These are phyloP conservation scores for Hymenochirus boettgeri DNA, from an alignment of 2,113 vertebrate genomes.

Conservation along the genomic window DNA sequence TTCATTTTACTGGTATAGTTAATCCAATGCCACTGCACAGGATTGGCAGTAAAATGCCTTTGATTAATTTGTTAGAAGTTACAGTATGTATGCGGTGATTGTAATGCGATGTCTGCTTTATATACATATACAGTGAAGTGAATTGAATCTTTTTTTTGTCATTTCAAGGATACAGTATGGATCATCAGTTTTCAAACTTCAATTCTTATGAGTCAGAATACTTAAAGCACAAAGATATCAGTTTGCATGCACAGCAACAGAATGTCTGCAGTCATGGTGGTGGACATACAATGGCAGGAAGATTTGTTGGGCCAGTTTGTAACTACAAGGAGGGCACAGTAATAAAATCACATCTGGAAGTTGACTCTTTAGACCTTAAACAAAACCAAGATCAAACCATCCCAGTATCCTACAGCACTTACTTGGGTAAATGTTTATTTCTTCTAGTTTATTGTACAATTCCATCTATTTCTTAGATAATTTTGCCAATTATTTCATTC, in stretches of 20 bases:
- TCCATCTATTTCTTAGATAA: no score
- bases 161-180: conserved; percentile 64
- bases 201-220: conserved; percentile 64
- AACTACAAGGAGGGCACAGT: conserved; percentile 56
- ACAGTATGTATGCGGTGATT: no score
- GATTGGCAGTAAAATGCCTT: no score
- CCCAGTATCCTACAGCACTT: conserved; percentile 55
- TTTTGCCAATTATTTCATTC: no score
- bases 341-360: conserved; percentile 55
- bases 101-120: no score
- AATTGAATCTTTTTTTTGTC: neutral
- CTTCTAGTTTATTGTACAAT: no score
- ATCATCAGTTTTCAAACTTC: conserved; percentile 60
- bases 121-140: conserved; percentile 6
- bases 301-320: conserved; percentile 49
- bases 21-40: no score
- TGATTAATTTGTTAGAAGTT: no score
- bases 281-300: conserved; percentile 45
- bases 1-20: no score
- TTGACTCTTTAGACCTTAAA: conserved; percentile 56
- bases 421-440: conserved; percentile 92
- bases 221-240: conserved; percentile 69
- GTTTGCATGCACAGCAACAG: conserved; percentile 50
- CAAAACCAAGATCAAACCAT: conserved; percentile 54
- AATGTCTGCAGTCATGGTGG: conserved; percentile 42